These are phyloP conservation scores for Glossophaga mutica DNA, from an alignment of 2,797 vertebrate species.

Conservation along the genomic window DNA sequence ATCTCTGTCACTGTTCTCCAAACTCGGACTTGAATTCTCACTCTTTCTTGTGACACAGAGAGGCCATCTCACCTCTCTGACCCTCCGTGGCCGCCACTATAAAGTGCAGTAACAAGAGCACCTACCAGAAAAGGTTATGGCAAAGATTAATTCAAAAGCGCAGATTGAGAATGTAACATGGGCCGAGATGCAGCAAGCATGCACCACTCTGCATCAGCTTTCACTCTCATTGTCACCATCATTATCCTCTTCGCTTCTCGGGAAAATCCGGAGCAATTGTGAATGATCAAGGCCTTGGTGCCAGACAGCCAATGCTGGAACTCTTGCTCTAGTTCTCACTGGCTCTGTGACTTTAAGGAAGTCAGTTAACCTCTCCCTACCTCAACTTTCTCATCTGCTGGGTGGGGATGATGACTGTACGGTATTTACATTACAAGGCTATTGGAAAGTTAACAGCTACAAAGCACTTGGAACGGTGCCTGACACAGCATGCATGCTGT, in stretches of 20 bases:
- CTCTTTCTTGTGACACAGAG: not conserved
- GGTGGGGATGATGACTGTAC: not conserved
- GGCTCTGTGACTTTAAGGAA: not conserved
- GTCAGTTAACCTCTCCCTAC: not conserved
- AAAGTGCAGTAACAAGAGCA: not conserved
- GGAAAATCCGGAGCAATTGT: not conserved
- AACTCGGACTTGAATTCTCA: not conserved
- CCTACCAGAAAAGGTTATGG: not conserved
- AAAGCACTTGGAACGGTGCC: not conserved
- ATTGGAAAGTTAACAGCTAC: not conserved
- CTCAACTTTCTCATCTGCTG: not conserved
- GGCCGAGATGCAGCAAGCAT: accelerated
- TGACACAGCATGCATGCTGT: not conserved
- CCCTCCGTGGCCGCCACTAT: not conserved
- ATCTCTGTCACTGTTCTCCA: not conserved
- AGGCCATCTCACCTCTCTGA: not conserved
- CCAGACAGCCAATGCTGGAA: not conserved
- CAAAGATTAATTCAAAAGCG: not conserved
- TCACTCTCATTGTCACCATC: not conserved
- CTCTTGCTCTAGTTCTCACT: not conserved
- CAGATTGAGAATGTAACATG: not conserved
- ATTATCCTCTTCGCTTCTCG: not conserved
- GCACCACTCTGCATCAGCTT: not conserved
- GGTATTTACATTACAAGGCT: not conserved
- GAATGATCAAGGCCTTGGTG: not conserved